These are phyloP conservation scores for Heliconius nattereri DNA, from an alignment of 1,140 invertebrate genomes.

Conservation along the genomic window DNA sequence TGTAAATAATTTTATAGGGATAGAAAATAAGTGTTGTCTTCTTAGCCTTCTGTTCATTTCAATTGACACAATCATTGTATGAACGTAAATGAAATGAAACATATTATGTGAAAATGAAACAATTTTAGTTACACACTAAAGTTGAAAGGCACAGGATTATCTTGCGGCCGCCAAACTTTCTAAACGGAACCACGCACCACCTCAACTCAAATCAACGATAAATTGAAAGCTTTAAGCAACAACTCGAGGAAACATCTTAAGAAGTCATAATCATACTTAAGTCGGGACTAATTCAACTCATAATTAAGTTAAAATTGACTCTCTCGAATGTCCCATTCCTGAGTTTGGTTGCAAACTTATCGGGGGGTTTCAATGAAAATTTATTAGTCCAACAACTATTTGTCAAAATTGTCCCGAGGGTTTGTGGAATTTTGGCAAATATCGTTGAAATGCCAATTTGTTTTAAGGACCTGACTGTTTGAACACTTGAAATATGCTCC, in stretches of 20 bases:
- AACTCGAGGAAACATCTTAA: slow-evolving; percentile 50
- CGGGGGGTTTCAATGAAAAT: slow-evolving; percentile 74
- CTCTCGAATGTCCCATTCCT: slow-evolving; percentile 68
- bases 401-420: slow-evolving; percentile 76
- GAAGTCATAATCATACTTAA: slow-evolving; percentile 71
- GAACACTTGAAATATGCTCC: slow-evolving; percentile 53
- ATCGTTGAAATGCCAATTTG: slow-evolving; percentile 69
- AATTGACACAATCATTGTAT: background rate
- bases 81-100: background rate
- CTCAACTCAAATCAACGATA: slow-evolving; percentile 18
- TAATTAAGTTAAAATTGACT: slow-evolving; percentile 75
- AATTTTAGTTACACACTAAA: background rate
- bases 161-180: background rate
- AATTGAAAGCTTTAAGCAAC: slow-evolving; percentile 16
- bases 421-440: slow-evolving; percentile 67
- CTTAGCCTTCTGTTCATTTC: background rate
- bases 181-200: slow-evolving; percentile 6
- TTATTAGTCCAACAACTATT: slow-evolving; percentile 78
- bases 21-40: too few relatives aligned
- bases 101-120: background rate
- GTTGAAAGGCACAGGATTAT: background rate
- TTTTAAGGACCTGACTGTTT: slow-evolving; percentile 55
- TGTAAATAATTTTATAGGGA: background rate
- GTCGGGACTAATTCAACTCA: slow-evolving; percentile 71
- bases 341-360: slow-evolving; percentile 64